Evolutionary conservation across 1,140 invertebrate species (phyloP), one percentile per base, ranked within the genome.

Genomic region (Anadara kagoshimensis): DNA sequence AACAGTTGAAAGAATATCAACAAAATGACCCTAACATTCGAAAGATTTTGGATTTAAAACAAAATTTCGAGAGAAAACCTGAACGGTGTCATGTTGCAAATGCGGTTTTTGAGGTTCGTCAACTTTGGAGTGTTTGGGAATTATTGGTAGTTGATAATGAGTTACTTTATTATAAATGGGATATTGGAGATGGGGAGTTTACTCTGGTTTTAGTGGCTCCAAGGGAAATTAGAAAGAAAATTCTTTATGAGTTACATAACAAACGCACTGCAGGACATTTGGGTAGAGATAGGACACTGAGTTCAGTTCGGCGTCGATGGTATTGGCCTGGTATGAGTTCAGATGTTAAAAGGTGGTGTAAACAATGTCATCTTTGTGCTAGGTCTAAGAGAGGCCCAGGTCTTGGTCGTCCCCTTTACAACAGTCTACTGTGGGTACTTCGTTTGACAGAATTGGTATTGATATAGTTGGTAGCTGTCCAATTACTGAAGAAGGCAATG

Each of bases 401-500:
- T 24, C 41, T 62, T 44, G 47, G 54, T 36, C 58, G 43, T 0
- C 18, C 47, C 41, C 61, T 1, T 43, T 66, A 43, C 16, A 51
- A 22, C 56, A 57, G 24, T 57, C 43, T 14, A 41, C 20, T 45
- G 26, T 58, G 26, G 24, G 56, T 5, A 43, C 5, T 51, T 20
- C 63, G 8, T 56, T 73, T 44, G 54, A 66, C 49, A 58, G 59
- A n/a, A 41, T 45, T 47, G 53, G 49, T n/a, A 36, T 43, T 54
- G 63, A 67, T 53, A 62, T 73, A 14, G 0, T 73, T 7, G 71
- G 71, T 64, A 53, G 53, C 3, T 63, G 43, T 44, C 72, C 58
- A 1, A 20, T 45, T 20, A 61, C 64, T 20, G 29, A 26, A 26
- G 63, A 62, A 24, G 70, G 64, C 22, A 82, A 82, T 70, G 68